Evolutionary conservation across 2,113 vertebrate genomes (phyloP).

Genomic region (Salvelinus namaycush): DNA sequence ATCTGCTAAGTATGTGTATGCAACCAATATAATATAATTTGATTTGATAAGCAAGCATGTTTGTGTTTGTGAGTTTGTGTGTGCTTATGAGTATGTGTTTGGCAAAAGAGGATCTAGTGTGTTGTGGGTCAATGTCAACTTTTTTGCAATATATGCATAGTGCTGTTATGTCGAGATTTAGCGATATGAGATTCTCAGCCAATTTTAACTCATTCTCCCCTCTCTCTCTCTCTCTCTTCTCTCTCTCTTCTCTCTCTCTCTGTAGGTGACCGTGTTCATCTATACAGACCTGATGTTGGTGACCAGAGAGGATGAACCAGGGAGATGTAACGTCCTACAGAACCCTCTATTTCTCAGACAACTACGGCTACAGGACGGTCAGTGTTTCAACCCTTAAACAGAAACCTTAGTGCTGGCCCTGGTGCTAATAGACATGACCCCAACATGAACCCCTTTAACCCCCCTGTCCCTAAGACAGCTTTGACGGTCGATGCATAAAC

Average conservation of each 20-base stretch:
- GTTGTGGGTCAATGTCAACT: not conserved
- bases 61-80: not conserved
- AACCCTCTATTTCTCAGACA: constrained; percentile 90
- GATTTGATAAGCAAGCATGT: not conserved
- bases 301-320: constrained; percentile 88
- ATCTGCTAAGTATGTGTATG: no score
- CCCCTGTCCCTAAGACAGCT: no score
- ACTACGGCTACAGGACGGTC: constrained; percentile 90
- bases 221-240: no score
- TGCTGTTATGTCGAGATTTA: not conserved
- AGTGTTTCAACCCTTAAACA: constrained; percentile 37
- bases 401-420: no score
- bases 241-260: not conserved
- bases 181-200: not conserved
- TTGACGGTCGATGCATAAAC: no score
- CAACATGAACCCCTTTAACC: no score
- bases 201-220: not conserved
- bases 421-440: no score
- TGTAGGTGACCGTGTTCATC: not conserved
- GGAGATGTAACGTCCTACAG: constrained; percentile 90
- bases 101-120: not conserved
- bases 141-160: not conserved
- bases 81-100: constrained; percentile 1
- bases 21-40: no score
- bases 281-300: constrained; percentile 84